Conservation (phyloP, 2,113 vertebrate species). For the Anolis carolinensis region DNA sequence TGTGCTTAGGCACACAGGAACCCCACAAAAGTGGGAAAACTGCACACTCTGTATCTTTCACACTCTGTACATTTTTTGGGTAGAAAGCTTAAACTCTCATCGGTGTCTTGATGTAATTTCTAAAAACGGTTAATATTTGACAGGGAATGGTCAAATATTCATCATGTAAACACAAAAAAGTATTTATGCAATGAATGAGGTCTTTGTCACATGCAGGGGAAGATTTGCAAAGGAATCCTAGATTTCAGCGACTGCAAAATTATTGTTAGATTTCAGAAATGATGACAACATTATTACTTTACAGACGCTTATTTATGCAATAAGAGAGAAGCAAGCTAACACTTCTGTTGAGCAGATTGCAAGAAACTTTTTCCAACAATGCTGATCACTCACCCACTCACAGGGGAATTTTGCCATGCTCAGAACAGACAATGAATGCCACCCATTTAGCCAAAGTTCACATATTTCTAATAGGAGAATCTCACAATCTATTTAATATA, state of each 20-base stretch:
- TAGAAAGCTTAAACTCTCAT: background rate
- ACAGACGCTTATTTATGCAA: background rate
- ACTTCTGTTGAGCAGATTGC: background rate
- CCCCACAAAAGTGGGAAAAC: no score
- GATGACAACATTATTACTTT: background rate
- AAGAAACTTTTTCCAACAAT: background rate
- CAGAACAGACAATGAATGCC: background rate
- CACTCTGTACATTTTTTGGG: background rate
- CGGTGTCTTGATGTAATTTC: background rate
- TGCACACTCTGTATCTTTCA: background rate
- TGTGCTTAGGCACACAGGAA: no score
- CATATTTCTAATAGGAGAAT: background rate
- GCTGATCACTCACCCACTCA: background rate
- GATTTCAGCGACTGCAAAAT: background rate
- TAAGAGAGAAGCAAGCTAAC: background rate
- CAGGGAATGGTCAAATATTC: background rate
- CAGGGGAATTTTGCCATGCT: background rate
- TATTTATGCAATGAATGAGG: background rate
- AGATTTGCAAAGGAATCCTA: background rate
- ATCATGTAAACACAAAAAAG: background rate
- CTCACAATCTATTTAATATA: background rate
- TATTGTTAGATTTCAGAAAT: background rate
- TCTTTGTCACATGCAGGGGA: background rate
- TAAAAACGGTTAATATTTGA: background rate
- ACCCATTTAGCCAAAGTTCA: background rate